These are phyloP conservation scores for Eupithecia dodoneata DNA, from an alignment of 2,888 invertebrate genomes.

Conservation along the genomic window DNA sequence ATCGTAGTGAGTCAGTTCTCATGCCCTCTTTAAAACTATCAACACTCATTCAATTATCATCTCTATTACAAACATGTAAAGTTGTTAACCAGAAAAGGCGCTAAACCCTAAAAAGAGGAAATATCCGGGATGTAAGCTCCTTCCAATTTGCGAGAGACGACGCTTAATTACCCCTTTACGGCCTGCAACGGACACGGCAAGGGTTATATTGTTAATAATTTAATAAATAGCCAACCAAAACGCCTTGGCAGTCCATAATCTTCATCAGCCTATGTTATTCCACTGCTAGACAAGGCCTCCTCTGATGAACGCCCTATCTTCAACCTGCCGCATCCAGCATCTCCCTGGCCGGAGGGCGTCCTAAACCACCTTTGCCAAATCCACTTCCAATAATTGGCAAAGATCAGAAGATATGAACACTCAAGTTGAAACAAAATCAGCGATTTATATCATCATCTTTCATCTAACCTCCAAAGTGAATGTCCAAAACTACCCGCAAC, in stretches of 20 bases:
- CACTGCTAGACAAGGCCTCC: too few species aligned
- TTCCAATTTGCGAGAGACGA: conserved; percentile 58
- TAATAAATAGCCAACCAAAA: conserved; percentile 50
- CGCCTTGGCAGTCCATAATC: conserved; percentile 21
- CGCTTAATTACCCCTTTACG: conserved; percentile 57
- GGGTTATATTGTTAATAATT: conserved; percentile 66
- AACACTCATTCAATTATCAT: neutral
- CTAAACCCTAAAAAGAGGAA: conserved; percentile 16
- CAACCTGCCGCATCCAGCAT: too few species aligned
- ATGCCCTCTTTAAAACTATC: neutral
- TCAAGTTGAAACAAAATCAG: neutral
- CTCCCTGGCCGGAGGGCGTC: too few species aligned
- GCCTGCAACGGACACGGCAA: conserved; percentile 58
- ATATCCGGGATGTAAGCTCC: conserved; percentile 31
- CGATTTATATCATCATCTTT: neutral
- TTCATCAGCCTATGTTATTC: neutral
- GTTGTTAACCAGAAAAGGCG: neutral
- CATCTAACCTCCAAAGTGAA: conserved; percentile 26
- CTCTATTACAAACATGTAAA: neutral
- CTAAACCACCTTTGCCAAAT: neutral
- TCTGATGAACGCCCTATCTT: too few species aligned
- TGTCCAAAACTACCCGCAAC: conserved; percentile 54
- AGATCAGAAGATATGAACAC: neutral
- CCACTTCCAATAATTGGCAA: neutral
- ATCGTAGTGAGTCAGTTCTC: neutral